Evolutionary conservation across 2,797 vertebrate species (phyloP).

Genomic region (Gallirallus australis): DNA sequence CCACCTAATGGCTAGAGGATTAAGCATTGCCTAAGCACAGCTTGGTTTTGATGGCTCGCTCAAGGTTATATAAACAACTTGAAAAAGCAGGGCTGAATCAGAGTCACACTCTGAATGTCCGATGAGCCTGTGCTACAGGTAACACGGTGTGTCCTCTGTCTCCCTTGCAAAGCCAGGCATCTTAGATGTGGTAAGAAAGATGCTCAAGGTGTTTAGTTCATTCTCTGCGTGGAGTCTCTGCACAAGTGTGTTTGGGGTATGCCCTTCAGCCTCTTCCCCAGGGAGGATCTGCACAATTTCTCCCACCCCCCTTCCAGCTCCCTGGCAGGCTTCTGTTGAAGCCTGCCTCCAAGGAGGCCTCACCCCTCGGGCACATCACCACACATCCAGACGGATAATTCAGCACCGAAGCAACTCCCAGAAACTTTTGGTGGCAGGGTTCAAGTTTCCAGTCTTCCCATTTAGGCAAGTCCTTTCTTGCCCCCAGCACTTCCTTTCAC

Average conservation of each 20-base stretch:
- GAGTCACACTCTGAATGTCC: background rate
- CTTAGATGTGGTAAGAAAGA: background rate
- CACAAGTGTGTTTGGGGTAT: background rate
- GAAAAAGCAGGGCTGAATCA: slow-evolving; percentile 30
- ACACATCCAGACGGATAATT: accelerated
- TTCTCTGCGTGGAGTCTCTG: background rate
- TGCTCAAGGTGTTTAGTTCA: background rate
- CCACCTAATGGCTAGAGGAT: background rate
- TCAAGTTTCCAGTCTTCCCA: background rate
- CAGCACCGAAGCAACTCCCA: background rate
- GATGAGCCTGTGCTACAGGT: background rate
- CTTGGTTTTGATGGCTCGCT: slow-evolving; percentile 26
- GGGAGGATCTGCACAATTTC: background rate
- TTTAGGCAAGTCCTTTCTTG: background rate
- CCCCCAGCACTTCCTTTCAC: background rate
- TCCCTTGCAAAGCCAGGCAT: background rate
- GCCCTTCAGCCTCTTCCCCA: background rate
- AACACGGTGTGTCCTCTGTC: background rate
- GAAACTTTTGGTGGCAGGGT: background rate
- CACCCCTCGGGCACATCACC: background rate
- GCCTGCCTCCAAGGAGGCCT: background rate
- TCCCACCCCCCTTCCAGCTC: background rate
- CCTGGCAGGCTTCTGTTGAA: background rate
- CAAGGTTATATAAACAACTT: slow-evolving; percentile 39
- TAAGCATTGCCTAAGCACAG: background rate